A percentile compares a stretch with the other conserved stretches of the same genome.
phyloP scores from a whole-genome alignment of 2,113 vertebrate species.

The Anoplopoma fimbria region DNA sequence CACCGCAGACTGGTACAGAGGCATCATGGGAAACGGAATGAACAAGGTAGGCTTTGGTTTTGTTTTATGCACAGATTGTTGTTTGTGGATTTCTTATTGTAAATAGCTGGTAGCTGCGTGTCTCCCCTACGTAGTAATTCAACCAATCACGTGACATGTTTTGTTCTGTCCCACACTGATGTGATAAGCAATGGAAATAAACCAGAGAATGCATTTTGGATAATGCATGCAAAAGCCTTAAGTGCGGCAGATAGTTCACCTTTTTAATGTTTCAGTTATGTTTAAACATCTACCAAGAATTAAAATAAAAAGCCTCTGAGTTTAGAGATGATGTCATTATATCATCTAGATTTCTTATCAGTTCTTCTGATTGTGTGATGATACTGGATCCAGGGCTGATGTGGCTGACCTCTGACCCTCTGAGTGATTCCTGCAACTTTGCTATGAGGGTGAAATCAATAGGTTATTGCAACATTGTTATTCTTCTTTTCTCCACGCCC shows the following conservation, averaged over 20 bases:
- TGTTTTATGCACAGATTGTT: too few relatives aligned
- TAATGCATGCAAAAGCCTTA: not conserved
- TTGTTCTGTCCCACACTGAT: not conserved
- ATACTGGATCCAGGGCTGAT: not conserved
- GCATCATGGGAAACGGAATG: conserved; percentile 85
- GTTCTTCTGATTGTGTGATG: not conserved
- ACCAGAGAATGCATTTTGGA: not conserved
- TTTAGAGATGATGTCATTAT: not conserved
- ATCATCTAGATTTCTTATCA: not conserved
- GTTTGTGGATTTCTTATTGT: not conserved
- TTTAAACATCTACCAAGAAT: not conserved
- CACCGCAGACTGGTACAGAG: not conserved
- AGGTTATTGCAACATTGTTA: not conserved
- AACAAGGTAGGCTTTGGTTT: conserved; percentile 76
- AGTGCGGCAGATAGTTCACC: too few relatives aligned
- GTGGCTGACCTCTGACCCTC: not conserved
- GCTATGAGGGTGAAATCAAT: not conserved
- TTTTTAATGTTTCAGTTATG: not conserved
- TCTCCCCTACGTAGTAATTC: not conserved
- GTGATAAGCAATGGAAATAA: not conserved
- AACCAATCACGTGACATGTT: conserved; percentile 30
- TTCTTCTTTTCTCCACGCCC: not conserved
- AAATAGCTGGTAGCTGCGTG: not conserved
- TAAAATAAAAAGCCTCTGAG: not conserved
- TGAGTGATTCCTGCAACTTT: not conserved